phyloP scores from a whole-genome alignment of 2,113 vertebrate genomes.

The Eurystomus gularis region DNA sequence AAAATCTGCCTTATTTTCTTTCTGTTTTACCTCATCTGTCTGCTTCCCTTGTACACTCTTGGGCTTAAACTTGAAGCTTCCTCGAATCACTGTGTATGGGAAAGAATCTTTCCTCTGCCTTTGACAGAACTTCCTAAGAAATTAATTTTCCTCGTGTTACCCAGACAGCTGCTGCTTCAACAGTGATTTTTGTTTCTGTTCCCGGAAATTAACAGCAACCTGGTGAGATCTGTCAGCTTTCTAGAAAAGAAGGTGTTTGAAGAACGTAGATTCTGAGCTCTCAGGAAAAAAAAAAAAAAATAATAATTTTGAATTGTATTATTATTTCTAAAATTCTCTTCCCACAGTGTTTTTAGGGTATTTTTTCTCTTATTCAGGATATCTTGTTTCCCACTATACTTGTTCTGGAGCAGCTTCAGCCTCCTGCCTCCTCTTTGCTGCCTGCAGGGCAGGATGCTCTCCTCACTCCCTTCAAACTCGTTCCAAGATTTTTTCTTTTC shows the following conservation, averaged over 20 bases:
- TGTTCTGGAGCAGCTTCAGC: not conserved
- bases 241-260: not conserved
- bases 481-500: not conserved
- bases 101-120: not conserved
- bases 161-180: not conserved
- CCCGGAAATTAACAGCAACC: not conserved
- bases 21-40: not conserved
- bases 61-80: not conserved
- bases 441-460: not conserved
- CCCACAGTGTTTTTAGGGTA: fast-evolving
- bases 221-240: not conserved
- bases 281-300: not conserved
- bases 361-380: not conserved
- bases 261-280: not conserved
- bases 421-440: not conserved
- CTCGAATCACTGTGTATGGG: not conserved
- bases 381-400: not conserved
- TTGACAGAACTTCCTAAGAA: not conserved
- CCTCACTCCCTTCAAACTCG: not conserved
- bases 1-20: not conserved
- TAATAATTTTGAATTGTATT: too few relatives aligned
- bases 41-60: not conserved
- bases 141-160: not conserved
- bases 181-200: not conserved
- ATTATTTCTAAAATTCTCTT: too few relatives aligned